A percentile compares a stretch with the other conserved stretches of the same genome.
Evolutionary conservation across 2,888 invertebrate species (phyloP).

Genomic region (Sialis lutaria): DNA sequence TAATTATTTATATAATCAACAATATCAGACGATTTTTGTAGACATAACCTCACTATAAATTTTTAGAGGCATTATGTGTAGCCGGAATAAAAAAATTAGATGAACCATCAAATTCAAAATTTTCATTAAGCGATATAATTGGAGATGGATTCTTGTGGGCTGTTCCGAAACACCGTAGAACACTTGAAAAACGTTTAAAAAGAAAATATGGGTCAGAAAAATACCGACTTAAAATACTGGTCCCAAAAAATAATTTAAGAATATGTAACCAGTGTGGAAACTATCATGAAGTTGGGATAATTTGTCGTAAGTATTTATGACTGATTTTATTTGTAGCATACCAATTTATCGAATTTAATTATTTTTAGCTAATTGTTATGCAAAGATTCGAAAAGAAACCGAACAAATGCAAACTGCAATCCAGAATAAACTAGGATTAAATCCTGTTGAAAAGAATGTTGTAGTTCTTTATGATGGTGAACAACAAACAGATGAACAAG

Average conservation of each 20-base stretch:
- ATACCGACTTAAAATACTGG: conserved; percentile 48
- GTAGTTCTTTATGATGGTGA: conserved; percentile 76
- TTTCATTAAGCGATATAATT: conserved; percentile 43
- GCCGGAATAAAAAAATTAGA: no score
- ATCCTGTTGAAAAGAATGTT: conserved; percentile 70
- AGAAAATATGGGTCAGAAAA: conserved; percentile 55
- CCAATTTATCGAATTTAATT: conserved; percentile 3
- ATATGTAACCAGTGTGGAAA: conserved; percentile 72
- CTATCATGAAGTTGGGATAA: conserved; percentile 54
- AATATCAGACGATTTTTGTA: no score
- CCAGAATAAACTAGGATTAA: conserved; percentile 44
- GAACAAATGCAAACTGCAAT: conserved; percentile 61
- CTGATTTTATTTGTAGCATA: not conserved
- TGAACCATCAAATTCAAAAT: conserved; percentile 11
- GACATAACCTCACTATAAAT: no score
- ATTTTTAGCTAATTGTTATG: conserved; percentile 65
- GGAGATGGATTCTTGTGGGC: conserved; percentile 65
- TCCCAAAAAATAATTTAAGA: conserved; percentile 54
- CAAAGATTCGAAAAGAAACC: conserved; percentile 66
- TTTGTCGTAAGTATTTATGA: conserved; percentile 54
- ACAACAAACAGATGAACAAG: conserved; percentile 37
- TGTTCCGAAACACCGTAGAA: conserved; percentile 62
- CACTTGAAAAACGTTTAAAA: conserved; percentile 53
- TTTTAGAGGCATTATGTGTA: no score
- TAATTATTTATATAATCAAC: no score